A percentile compares a stretch with the other conserved stretches of the same genome.
These are phyloP conservation scores for Xiphorhynchus erythropygius DNA, from an alignment of 2,797 vertebrate genomes.

Conservation along the genomic window DNA sequence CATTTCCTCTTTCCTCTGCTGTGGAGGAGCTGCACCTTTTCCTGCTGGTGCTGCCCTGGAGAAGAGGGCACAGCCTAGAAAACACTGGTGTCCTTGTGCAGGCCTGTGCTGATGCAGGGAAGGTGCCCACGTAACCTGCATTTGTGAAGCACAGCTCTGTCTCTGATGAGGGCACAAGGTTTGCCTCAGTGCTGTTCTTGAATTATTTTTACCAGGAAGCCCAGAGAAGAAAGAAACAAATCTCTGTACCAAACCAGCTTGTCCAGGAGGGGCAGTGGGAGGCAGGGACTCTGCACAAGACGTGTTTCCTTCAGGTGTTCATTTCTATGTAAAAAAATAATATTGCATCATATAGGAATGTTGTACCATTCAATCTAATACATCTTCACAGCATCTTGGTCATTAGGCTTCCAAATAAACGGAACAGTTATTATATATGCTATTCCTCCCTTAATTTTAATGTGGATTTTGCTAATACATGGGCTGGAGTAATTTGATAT, in stretches of 20 bases:
- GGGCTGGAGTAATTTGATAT: not conserved
- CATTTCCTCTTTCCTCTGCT: not conserved
- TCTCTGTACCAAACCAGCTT: not conserved
- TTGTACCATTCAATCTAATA: not conserved
- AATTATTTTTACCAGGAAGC: not conserved
- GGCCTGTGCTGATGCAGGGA: not conserved
- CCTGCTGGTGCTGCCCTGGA: not conserved
- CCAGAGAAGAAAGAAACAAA: not conserved
- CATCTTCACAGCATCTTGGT: not conserved
- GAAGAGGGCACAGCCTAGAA: not conserved
- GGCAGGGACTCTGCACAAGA: not conserved
- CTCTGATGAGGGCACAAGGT: not conserved
- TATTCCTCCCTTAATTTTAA: not conserved
- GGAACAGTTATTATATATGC: not conserved
- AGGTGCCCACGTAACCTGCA: not conserved
- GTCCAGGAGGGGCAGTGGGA: not conserved
- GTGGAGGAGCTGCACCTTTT: not conserved
- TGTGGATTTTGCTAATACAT: not conserved
- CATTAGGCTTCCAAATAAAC: not conserved
- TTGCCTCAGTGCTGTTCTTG: not conserved
- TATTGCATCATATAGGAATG: not conserved
- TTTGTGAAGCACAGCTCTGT: not conserved
- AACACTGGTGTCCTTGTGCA: not conserved
- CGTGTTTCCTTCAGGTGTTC: not conserved
- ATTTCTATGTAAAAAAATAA: not conserved